Percentiles rank a stretch among this genome's conserved stretches.
These are phyloP conservation scores for Beroe ovata DNA, from an alignment of 37 sponge, comb jelly and placozoan genomes.

Conservation along the genomic window DNA sequence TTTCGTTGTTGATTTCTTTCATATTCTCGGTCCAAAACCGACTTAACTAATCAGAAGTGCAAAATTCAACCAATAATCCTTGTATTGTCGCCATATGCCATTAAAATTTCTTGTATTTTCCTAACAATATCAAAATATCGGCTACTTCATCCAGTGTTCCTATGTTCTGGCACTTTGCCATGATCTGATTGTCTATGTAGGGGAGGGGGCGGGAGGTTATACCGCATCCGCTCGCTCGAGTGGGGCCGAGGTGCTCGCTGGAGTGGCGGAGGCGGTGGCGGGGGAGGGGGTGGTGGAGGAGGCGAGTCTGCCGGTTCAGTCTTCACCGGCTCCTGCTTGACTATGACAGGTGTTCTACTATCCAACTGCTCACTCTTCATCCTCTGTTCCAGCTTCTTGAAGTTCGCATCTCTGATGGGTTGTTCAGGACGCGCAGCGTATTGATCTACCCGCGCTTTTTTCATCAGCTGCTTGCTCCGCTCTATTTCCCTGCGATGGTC, in stretches of 20 bases:
- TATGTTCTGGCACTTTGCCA: slow-evolving; percentile 4
- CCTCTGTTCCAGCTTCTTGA: slow-evolving; percentile 45
- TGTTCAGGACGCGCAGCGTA: not conserved
- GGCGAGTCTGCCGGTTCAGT: slow-evolving; percentile 22
- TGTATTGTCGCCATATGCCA: no score
- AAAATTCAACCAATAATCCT: no score
- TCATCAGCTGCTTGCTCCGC: slow-evolving; percentile 3
- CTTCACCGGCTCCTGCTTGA: not conserved
- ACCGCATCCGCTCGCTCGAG: slow-evolving; percentile 1
- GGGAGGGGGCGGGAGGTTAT: slow-evolving; percentile 48
- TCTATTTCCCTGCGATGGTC: not conserved
- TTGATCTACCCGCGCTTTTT: not conserved
- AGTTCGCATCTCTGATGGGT: not conserved
- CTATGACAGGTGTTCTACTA: slow-evolving; percentile 4
- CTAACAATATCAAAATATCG: not conserved
- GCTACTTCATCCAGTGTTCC: slow-evolving; percentile 25
- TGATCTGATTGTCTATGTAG: slow-evolving; percentile 43
- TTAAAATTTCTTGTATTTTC: not conserved
- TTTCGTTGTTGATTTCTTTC: no score
- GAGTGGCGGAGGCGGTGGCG: slow-evolving; percentile 44
- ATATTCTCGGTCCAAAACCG: no score
- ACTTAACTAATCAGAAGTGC: no score
- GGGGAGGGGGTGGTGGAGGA: slow-evolving; percentile 49
- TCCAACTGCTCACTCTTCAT: slow-evolving; percentile 54
- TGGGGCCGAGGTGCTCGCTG: slow-evolving; percentile 29